Percentiles rank a stretch among this genome's conserved stretches.
phyloP scores from a whole-genome alignment of 2,113 vertebrate species.

The Cyprichromis sp. region DNA sequence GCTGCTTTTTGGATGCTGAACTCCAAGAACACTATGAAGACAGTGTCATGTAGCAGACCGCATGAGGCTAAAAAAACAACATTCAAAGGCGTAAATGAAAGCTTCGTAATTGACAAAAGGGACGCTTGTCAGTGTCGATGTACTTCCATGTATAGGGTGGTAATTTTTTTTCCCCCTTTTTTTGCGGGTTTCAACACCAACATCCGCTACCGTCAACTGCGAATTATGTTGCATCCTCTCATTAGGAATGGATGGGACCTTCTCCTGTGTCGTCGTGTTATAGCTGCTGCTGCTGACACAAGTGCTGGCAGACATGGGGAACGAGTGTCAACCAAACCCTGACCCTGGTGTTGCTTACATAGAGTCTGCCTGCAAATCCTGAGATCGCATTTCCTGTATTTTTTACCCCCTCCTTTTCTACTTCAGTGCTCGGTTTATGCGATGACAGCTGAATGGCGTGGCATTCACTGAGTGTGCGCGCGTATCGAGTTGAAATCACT shows the following conservation, averaged over 20 bases:
- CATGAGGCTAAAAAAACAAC: neutral
- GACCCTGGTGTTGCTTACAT: constrained; percentile 46
- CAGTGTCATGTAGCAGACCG: constrained; percentile 11
- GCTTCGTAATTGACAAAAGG: neutral
- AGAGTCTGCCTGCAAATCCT: constrained; percentile 9
- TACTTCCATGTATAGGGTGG: neutral
- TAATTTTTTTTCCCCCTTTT: neutral
- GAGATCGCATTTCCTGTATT: constrained; percentile 22
- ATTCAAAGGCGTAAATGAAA: neutral
- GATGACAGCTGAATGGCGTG: neutral
- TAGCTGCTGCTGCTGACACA: constrained; percentile 18
- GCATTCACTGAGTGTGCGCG: neutral
- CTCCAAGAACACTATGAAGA: neutral
- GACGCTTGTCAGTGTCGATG: neutral
- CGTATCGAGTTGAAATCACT: neutral
- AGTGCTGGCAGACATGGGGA: constrained; percentile 10
- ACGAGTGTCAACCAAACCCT: constrained; percentile 28
- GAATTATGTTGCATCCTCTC: constrained; percentile 40
- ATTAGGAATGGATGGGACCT: constrained; percentile 48
- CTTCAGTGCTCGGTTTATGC: neutral
- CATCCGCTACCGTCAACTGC: neutral
- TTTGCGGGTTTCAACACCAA: neutral
- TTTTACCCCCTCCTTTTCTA: neutral
- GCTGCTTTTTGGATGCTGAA: neutral
- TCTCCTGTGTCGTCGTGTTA: constrained; percentile 40